A percentile compares a stretch with the other conserved stretches of the same genome.
phyloP scores from a whole-genome alignment of 2,797 vertebrate genomes.

The Miichthys miiuy region DNA sequence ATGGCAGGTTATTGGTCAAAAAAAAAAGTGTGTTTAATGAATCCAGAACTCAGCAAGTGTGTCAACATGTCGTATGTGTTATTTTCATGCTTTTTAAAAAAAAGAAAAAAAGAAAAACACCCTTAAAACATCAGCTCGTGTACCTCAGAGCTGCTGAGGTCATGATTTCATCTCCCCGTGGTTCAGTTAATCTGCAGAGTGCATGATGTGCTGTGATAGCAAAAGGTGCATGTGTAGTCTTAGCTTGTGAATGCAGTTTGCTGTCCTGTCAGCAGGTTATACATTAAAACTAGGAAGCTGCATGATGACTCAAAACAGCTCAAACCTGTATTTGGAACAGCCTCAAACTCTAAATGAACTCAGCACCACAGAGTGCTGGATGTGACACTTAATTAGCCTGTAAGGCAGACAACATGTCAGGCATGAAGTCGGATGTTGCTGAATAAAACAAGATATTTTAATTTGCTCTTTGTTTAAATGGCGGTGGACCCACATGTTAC shows the following conservation, averaged over 20 bases:
- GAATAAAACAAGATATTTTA: slow-evolving; percentile 34
- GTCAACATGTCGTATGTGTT: neutral
- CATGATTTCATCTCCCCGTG: neutral
- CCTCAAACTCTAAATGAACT: slow-evolving; percentile 23
- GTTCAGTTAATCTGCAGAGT: slow-evolving; percentile 36
- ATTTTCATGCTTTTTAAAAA: neutral
- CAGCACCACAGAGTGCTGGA: neutral
- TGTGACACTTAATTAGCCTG: slow-evolving; percentile 5
- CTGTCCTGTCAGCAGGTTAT: slow-evolving; percentile 21
- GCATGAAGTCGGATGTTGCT: slow-evolving; percentile 43
- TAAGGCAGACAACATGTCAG: neutral
- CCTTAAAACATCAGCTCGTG: slow-evolving; percentile 4
- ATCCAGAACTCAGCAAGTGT: slow-evolving; percentile 8
- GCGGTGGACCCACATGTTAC: slow-evolving; percentile 37
- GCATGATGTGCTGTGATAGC: slow-evolving; percentile 58
- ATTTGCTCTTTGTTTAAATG: slow-evolving; percentile 43
- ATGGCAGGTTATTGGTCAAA: neutral
- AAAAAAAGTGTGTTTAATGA: neutral
- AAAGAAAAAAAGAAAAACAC: neutral
- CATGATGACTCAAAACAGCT: slow-evolving; percentile 52
- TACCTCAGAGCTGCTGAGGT: slow-evolving; percentile 24
- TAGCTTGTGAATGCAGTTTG: slow-evolving; percentile 52
- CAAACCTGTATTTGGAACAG: slow-evolving; percentile 4
- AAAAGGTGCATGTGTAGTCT: slow-evolving; percentile 62
- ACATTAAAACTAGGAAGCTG: slow-evolving; percentile 48